Evolutionary conservation across 2,888 invertebrate genomes (phyloP).

Genomic region (Drepanosiphum platanoidis): DNA sequence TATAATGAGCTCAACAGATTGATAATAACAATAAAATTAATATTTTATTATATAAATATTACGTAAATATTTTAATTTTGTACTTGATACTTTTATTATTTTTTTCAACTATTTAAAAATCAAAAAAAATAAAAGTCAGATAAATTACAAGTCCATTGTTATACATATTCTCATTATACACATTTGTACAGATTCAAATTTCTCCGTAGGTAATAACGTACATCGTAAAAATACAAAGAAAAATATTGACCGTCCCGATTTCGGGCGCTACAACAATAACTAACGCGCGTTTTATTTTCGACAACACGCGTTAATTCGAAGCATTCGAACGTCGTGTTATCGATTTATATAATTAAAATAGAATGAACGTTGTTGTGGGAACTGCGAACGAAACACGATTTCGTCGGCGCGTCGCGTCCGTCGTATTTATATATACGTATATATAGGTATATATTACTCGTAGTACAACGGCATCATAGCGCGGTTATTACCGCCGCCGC

Average conservation of each 20-base stretch:
- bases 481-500: background rate
- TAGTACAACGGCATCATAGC: background rate
- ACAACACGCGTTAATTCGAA: slow-evolving; percentile 19
- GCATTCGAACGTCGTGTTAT: slow-evolving; percentile 14
- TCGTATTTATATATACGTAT: too few relatives aligned
- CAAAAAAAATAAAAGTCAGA: too few relatives aligned
- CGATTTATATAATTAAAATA: slow-evolving; percentile 47
- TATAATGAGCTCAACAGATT: too few relatives aligned
- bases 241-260: background rate
- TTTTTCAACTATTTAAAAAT: too few relatives aligned
- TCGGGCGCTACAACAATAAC: background rate
- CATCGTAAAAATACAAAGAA: too few relatives aligned
- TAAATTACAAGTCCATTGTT: too few relatives aligned
- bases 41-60: too few relatives aligned
- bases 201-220: background rate
- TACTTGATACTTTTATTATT: too few relatives aligned
- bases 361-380: slow-evolving; percentile 28
- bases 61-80: too few relatives aligned
- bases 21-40: too few relatives aligned
- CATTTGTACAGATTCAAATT: background rate
- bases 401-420: background rate
- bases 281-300: slow-evolving; percentile 22
- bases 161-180: too few relatives aligned
- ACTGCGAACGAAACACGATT: slow-evolving; percentile 46
- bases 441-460: background rate